A percentile compares a stretch with the other conserved stretches of the same genome.
phyloP scores from a whole-genome alignment of 2,113 vertebrate genomes.

The Cryptotis parvus region DNA sequence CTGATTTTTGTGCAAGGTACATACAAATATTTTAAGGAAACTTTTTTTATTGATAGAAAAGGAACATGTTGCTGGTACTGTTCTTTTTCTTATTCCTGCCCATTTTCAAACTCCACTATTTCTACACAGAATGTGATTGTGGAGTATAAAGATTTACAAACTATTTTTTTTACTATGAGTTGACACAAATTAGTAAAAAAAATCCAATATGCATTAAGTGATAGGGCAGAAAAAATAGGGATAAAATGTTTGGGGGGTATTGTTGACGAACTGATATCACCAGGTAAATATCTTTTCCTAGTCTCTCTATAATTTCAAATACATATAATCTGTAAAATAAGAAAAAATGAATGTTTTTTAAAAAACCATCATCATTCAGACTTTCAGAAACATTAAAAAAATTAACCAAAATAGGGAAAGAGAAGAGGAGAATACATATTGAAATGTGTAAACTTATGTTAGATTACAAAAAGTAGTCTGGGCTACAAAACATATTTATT shows the following conservation, averaged over 20 bases:
- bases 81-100: background rate
- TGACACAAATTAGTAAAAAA: conserved; percentile 18
- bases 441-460: conserved; percentile 10
- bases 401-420: background rate
- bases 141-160: background rate
- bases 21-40: background rate
- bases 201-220: background rate
- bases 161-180: background rate
- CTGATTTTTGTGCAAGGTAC: no score
- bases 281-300: no score
- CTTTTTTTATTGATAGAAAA: background rate
- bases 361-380: background rate
- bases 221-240: conserved; percentile 4
- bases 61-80: background rate
- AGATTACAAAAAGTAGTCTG: background rate
- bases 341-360: conserved; percentile 14
- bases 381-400: conserved; percentile 39
- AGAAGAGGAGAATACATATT: background rate
- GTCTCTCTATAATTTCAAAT: no score
- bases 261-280: background rate
- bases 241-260: background rate
- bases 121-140: conserved; percentile 4
- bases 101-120: background rate
- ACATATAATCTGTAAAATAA: background rate
- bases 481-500: no score